Conservation (phyloP, 2,888 invertebrate species). For the Catocala fraxini region DNA sequence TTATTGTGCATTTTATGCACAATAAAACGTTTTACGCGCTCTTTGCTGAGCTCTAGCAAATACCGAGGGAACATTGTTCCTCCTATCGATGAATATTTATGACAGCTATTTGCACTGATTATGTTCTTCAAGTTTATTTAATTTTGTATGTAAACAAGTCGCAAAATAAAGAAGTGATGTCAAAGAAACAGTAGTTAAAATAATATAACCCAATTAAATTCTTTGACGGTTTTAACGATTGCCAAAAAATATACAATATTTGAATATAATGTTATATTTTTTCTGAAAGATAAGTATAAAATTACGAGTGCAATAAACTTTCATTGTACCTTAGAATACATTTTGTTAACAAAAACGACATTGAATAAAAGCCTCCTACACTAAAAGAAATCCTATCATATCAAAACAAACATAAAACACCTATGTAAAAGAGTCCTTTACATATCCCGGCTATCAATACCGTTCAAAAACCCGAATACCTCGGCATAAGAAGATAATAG, state of each 20-base stretch:
- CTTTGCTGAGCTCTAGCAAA: constrained; percentile 29
- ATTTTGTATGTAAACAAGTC: constrained; percentile 14
- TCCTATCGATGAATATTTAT: constrained; percentile 31
- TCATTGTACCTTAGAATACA: neutral
- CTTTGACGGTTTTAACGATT: too few relatives aligned
- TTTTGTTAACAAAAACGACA: constrained; percentile 20
- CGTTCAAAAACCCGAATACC: constrained; percentile 56
- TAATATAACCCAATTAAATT: neutral
- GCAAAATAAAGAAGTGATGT: constrained; percentile 1
- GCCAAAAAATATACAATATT: too few relatives aligned
- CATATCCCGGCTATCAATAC: constrained; percentile 61
- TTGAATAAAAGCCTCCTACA: constrained; percentile 26
- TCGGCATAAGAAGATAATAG: constrained; percentile 66
- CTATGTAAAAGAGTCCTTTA: constrained; percentile 54
- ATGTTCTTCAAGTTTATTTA: constrained; percentile 15
- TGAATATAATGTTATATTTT: neutral
- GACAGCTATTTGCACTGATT: constrained; percentile 20
- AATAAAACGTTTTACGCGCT: constrained; percentile 47
- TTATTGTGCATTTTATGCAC: constrained; percentile 47
- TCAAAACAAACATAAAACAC: constrained; percentile 51
- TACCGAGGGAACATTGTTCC: constrained; percentile 39
- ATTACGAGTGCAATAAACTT: neutral
- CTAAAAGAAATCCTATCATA: constrained; percentile 46
- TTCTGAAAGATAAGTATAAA: neutral
- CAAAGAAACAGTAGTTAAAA: neutral